Conservation (phyloP, 2,888 invertebrate species). For the Cephus nigrinus region DNA sequence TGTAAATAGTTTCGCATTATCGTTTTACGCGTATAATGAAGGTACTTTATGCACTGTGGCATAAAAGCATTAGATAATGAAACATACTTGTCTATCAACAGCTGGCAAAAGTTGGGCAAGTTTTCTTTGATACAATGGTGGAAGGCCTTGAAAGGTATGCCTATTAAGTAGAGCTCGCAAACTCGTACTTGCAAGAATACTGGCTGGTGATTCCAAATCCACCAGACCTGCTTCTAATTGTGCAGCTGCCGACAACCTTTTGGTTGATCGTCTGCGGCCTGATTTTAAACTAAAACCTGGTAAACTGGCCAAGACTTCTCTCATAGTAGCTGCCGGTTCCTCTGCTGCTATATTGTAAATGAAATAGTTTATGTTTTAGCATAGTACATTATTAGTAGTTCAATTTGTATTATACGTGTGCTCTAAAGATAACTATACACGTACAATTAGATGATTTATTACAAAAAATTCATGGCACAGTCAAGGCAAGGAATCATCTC, state of each 20-base stretch:
- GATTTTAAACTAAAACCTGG: slow-evolving; percentile 87
- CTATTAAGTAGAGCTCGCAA: slow-evolving; percentile 89
- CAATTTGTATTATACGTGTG: no score
- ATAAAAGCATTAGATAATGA: no score
- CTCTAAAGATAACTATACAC: no score
- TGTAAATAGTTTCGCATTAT: no score
- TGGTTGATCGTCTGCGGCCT: slow-evolving; percentile 81
- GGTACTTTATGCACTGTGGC: no score
- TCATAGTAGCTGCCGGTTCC: slow-evolving; percentile 81
- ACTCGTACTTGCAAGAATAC: slow-evolving; percentile 93
- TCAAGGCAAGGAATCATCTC: no score
- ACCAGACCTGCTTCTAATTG: slow-evolving; percentile 95
- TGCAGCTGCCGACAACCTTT: slow-evolving; percentile 90
- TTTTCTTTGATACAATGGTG: slow-evolving; percentile 91
- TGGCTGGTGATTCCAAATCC: slow-evolving; percentile 95
- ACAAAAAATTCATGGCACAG: no score
- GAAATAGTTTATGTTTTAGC: no score
- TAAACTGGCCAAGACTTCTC: slow-evolving; percentile 87
- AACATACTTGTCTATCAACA: slow-evolving; percentile 78
- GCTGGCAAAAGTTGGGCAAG: slow-evolving; percentile 90
- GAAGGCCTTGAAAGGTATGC: slow-evolving; percentile 89
- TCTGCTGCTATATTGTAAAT: slow-evolving; percentile 49
- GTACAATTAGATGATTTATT: no score
- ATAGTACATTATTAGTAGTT: no score
- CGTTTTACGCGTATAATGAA: no score